Conservation (phyloP, 2,113 vertebrate genomes). For the Panurus biarmicus region DNA sequence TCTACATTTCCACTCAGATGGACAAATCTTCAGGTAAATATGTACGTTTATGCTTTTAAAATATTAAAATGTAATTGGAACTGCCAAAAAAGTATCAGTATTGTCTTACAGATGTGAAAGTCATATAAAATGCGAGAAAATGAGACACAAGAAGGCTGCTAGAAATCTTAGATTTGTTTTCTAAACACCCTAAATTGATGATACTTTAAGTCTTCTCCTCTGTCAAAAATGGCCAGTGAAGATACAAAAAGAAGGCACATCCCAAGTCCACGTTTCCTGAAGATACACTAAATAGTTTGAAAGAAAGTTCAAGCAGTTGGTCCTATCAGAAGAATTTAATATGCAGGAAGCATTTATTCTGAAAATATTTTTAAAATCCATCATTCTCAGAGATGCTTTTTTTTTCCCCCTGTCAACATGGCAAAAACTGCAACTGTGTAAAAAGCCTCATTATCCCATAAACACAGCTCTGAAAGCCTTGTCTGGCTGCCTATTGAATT, state of each 20-base stretch:
- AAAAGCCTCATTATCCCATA: constrained; percentile 53
- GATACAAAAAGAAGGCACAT: background rate
- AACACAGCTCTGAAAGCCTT: constrained; percentile 33
- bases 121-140: background rate
- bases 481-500: constrained; percentile 59
- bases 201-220: background rate
- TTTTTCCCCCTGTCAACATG: constrained; percentile 27
- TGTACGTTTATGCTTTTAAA: background rate
- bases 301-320: background rate
- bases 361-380: constrained; percentile 2
- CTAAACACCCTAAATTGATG: background rate
- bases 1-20: background rate
- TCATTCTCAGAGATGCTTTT: background rate
- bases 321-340: background rate
- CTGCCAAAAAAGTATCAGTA: background rate
- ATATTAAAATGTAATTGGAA: background rate
- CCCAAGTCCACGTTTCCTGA: background rate
- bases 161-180: background rate
- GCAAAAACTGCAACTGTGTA: constrained; percentile 33
- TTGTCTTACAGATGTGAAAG: background rate
- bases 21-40: background rate
- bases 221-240: background rate
- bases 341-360: constrained; percentile 3
- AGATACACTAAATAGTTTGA: background rate
- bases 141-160: background rate